Evolutionary conservation across 2,888 invertebrate genomes (phyloP), one percentile per base, ranked within the genome.

Genomic region (Chrysomela aeneicollis): DNA sequence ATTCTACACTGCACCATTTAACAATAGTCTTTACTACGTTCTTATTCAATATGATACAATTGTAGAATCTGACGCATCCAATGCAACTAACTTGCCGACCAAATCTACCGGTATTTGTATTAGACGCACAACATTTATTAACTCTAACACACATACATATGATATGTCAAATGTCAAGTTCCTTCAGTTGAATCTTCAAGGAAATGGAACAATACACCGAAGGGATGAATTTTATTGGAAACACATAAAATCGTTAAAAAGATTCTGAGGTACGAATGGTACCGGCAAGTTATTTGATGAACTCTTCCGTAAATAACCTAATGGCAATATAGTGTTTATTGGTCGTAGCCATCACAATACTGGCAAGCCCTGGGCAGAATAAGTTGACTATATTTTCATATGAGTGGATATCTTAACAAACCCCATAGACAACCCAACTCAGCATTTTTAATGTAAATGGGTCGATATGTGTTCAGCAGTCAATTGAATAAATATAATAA

Each of bases 41-140:
- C 59, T 68, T 64, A 70, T 71, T 72, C 35, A 46, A 73, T 70
- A 71, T 63, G 68, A 72, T 61, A 71, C 73, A 73, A 72, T 73
- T 70, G 70, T 64, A 66, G 68, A 72, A 73, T 63, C 61, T 73
- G 67, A 71, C 71, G 70, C 65, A 70, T 72, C 69, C 63, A 66
- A 65, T 61, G 67, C 69, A 72, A 68, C 71, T 69, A 68, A 70
- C 72, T 66, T 57, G 59, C 60, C 61, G 49, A 59, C 66, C 62
- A 64, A 62, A 57, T 51, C 61, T 69, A 66, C 66, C 60, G 61
- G 60, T 62, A 59, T 62, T 63, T 60, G 62, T 60, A 64, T 54
- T 18, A 63, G 69, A 58, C 63, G 61, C 63, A 67, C 69, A 68
- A 66, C 68, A 69, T 66, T 69, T 62, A 69, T 69, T 55, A 67